Base-by-base conservation (phyloP, 2,797 vertebrate species). In the Bufotes viridis region DNA sequence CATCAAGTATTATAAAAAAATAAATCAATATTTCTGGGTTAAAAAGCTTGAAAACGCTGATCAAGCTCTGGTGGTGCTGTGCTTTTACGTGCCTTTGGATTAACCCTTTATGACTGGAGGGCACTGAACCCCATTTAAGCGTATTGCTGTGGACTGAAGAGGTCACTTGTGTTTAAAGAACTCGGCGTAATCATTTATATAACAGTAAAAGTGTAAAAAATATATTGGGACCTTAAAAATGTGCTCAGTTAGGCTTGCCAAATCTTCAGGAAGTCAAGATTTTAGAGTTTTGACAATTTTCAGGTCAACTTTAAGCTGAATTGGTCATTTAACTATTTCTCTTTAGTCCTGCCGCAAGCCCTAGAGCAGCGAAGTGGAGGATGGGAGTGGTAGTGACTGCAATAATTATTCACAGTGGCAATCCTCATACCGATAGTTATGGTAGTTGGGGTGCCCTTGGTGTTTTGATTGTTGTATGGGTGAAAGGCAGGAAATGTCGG, bases 1-100 rank as follows among this genome's bases (percentile, higher is more conserved):
- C 92, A 93, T 94, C 94, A 94, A 94, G 92, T 92, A 93, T 94
- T 94, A 94, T 94, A 94, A 93, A 94, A 94, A 94, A 91, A 95
- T 91, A 93, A 94, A 94, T 95, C 94, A 95, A 94, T 94, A 94
- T 93, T 95, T 93, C 93, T 94, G 93, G 92, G 93, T 94, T 94
- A 92, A 94, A 95, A 95, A 92, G 92, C 90, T 93, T 92, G 90
- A 81, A 95, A 95, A 92, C 92, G 93, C 94, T 95, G 93, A 95
- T 93, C 91, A 91, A 94, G 92, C 91, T 91, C 17, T 61, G 72
- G 90, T 92, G 93, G 93, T 89, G 92, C 63, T 76, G 85, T 55
- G 83, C 74, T 75, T 0, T 88, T 55, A 79, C 72, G 58, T 72
- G 61, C 75, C 51, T 81, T 69, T 5, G 55, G 57, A 29, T 87